These are phyloP conservation scores for Eumeta japonica DNA, from an alignment of 1,140 invertebrate genomes.

Conservation along the genomic window DNA sequence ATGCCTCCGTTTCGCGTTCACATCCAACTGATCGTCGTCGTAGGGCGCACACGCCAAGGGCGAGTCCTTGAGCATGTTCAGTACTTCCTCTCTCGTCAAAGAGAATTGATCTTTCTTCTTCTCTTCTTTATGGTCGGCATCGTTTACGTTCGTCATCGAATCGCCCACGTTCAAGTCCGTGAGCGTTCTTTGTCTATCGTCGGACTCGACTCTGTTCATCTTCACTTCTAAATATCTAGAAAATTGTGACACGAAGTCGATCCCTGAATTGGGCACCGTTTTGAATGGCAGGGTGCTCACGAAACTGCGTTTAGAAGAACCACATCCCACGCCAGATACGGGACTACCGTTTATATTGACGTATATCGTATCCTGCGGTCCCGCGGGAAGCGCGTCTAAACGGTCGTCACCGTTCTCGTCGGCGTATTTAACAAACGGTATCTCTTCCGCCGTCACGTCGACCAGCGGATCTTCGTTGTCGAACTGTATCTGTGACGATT, in stretches of 20 bases:
- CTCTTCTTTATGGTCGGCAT: conserved; percentile 9
- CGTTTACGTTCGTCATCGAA: conserved; percentile 16
- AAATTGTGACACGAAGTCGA: conserved; percentile 40
- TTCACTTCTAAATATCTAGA: conserved; percentile 35
- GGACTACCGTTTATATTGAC: conserved; percentile 39
- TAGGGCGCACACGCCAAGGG: conserved; percentile 33
- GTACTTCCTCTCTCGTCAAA: conserved; percentile 38
- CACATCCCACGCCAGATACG: conserved; percentile 19
- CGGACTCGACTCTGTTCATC: too few relatives aligned
- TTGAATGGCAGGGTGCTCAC: conserved; percentile 38
- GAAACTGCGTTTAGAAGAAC: conserved; percentile 27
- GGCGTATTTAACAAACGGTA: conserved; percentile 40
- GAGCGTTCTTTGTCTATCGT: conserved; percentile 28
- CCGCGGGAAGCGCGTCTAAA: too few relatives aligned
- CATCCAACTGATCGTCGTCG: too few relatives aligned
- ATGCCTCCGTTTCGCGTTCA: conserved; percentile 25
- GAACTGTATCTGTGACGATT: conserved; percentile 47
- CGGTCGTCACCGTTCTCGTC: conserved; percentile 12
- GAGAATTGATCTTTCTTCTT: conserved; percentile 11
- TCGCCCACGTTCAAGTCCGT: conserved; percentile 26
- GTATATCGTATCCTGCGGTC: conserved; percentile 25
- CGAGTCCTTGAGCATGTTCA: conserved; percentile 49
- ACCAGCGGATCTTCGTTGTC: conserved; percentile 40
- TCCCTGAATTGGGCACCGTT: conserved; percentile 33
- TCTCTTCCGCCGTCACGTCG: conserved; percentile 34